A percentile compares a stretch with the other conserved stretches of the same genome.
Evolutionary conservation across 2,888 invertebrate species (phyloP).

Genomic region (Osedax frankpressi): DNA sequence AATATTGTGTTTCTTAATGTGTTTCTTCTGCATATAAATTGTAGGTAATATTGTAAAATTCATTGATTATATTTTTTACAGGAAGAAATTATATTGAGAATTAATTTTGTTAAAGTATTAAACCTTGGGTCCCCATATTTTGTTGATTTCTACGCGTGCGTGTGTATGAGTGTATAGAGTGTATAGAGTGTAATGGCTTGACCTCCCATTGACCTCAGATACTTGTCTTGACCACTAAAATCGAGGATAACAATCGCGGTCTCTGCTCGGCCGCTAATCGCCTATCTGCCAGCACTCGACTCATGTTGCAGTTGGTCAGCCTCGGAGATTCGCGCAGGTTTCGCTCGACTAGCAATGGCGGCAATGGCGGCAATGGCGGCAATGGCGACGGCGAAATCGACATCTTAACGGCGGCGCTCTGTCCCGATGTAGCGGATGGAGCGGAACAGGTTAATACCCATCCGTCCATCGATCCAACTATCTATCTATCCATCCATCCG

Average conservation of each 20-base stretch:
- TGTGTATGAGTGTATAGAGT: too few relatives aligned
- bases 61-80: too few relatives aligned
- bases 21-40: too few relatives aligned
- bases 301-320: slow-evolving; percentile 45
- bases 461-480: too few relatives aligned
- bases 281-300: slow-evolving; percentile 44
- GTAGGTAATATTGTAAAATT: too few relatives aligned
- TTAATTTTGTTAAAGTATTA: too few relatives aligned
- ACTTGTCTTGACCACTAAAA: slow-evolving; percentile 38
- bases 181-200: slow-evolving; percentile 36
- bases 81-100: too few relatives aligned
- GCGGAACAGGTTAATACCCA: not conserved
- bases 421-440: not conserved
- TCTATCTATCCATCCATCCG: too few relatives aligned
- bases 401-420: not conserved
- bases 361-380: not conserved
- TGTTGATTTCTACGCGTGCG: too few relatives aligned
- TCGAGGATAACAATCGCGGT: slow-evolving; percentile 39
- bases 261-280: slow-evolving; percentile 40
- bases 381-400: not conserved
- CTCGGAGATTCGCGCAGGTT: slow-evolving; percentile 30
- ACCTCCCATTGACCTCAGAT: slow-evolving; percentile 28
- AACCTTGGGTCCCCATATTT: too few relatives aligned
- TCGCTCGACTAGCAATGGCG: not conserved
- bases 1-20: too few relatives aligned